Evolutionary conservation across 1,140 invertebrate genomes (phyloP).

Genomic region (Papilio polytes): DNA sequence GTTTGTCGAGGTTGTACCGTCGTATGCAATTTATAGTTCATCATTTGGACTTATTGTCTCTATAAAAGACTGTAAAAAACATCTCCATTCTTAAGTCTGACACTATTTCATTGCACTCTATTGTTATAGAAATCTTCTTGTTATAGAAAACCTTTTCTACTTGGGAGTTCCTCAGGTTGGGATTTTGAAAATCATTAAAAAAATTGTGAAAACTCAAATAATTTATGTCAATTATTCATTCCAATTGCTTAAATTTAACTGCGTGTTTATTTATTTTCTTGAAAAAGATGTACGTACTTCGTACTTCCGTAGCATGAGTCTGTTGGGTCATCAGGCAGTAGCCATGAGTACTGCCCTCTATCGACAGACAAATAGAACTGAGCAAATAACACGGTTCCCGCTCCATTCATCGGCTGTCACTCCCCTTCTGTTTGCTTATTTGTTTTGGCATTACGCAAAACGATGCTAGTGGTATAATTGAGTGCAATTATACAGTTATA

Average conservation of each 20-base stretch:
- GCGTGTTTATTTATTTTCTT: background rate
- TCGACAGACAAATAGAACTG: conserved; percentile 9
- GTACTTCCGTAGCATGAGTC: background rate
- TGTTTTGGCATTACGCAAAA: conserved; percentile 14
- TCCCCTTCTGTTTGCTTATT: conserved; percentile 12
- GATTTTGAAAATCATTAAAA: no score
- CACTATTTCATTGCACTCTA: background rate
- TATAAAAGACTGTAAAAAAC: background rate
- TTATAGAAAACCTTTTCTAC: background rate
- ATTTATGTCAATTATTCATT: no score
- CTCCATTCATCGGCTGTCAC: conserved; percentile 17
- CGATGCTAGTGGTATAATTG: conserved; percentile 10
- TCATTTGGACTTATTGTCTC: background rate
- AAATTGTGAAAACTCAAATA: no score
- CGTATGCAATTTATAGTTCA: background rate
- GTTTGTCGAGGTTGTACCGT: background rate
- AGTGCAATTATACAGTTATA: background rate
- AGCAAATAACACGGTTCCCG: conserved; percentile 13
- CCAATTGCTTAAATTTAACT: no score
- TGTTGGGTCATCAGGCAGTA: background rate
- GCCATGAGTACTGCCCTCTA: background rate
- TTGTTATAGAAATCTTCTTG: no score
- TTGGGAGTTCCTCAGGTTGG: background rate
- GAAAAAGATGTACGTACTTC: background rate
- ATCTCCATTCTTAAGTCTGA: background rate